Evolutionary conservation across 2,888 invertebrate genomes (phyloP).

Genomic region (Ptilodon capucinus): DNA sequence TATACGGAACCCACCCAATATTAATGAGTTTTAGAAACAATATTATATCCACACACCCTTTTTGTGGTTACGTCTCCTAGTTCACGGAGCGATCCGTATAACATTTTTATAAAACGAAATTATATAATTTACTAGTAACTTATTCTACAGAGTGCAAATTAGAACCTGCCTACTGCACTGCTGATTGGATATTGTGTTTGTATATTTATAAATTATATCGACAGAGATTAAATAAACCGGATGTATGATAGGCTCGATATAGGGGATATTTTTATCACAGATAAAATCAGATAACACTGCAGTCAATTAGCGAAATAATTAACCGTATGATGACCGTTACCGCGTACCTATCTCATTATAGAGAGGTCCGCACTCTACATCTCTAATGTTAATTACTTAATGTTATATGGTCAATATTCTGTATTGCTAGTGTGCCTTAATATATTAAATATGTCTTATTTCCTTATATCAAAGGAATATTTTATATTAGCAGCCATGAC

Average conservation of each 20-base stretch:
- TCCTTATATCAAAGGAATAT: not conserved
- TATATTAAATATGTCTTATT: too few species aligned
- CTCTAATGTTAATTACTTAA: not conserved
- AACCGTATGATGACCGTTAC: not conserved
- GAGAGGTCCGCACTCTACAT: not conserved
- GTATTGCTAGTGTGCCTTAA: too few species aligned
- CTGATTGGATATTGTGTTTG: too few species aligned
- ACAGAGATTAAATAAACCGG: too few species aligned
- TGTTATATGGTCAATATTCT: not conserved
- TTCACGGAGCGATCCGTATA: not conserved
- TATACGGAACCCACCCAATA: not conserved
- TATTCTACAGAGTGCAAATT: too few species aligned
- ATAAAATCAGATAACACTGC: not conserved
- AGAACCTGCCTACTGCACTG: too few species aligned
- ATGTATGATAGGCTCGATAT: too few species aligned
- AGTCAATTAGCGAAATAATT: not conserved
- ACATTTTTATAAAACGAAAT: too few species aligned
- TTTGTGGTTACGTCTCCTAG: not conserved
- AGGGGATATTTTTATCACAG: too few species aligned
- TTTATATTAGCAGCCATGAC: not conserved
- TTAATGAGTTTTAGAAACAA: constrained; percentile 7
- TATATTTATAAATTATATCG: too few species aligned
- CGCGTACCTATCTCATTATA: not conserved
- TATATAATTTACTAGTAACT: too few species aligned
- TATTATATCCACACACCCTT: constrained; percentile 5